phyloP scores from a whole-genome alignment of 2,113 vertebrate species.

The Megaceryle torquata region DNA sequence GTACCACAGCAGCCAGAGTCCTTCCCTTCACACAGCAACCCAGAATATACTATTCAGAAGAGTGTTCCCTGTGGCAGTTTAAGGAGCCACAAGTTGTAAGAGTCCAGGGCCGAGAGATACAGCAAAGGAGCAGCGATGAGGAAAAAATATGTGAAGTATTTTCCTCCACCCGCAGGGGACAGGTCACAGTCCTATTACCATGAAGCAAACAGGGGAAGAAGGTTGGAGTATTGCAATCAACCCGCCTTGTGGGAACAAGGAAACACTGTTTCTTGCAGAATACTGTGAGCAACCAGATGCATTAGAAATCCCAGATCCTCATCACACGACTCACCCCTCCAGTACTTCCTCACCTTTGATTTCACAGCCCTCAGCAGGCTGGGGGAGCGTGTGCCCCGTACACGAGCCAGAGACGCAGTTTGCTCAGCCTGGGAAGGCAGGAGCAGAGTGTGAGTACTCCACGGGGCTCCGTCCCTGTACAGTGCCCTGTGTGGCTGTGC shows the following conservation, averaged over 20 bases:
- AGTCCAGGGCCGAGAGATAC: background rate
- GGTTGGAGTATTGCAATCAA: background rate
- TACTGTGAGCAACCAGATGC: background rate
- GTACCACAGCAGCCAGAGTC: background rate
- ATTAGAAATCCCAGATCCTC: background rate
- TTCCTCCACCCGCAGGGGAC: conserved; percentile 13
- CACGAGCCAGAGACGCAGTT: rapidly evolving
- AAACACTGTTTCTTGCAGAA: background rate
- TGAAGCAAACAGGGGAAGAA: background rate
- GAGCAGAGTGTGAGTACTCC: background rate
- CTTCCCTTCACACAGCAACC: background rate
- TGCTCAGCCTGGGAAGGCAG: background rate
- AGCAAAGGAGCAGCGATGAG: background rate
- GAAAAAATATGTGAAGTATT: conserved; percentile 44
- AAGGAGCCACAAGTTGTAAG: background rate
- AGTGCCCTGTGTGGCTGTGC: background rate
- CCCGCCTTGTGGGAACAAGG: background rate
- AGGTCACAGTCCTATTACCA: background rate
- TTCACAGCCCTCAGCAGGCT: background rate
- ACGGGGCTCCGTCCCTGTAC: rapidly evolving
- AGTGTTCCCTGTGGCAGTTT: background rate
- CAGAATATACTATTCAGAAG: background rate
- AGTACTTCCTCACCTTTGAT: background rate
- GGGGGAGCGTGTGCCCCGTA: rapidly evolving
- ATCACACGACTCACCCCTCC: background rate